Conservation (phyloP, 2,113 vertebrate species). For the Heterochromis multidens region DNA sequence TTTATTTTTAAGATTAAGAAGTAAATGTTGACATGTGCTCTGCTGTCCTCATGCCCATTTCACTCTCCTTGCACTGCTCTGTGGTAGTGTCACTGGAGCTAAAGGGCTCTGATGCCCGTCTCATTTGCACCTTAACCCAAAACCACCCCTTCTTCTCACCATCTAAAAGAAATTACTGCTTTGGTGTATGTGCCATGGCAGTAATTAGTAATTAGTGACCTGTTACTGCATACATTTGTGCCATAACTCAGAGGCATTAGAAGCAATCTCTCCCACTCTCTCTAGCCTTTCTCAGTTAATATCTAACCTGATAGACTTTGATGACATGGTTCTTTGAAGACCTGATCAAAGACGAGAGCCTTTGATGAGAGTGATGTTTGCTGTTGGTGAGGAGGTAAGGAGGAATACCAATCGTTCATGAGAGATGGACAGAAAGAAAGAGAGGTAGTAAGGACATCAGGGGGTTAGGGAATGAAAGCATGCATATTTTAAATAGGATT, state of each 20-base stretch:
- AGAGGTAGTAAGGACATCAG: background rate
- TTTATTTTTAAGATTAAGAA: background rate
- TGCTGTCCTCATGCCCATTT: background rate
- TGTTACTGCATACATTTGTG: slow-evolving; percentile 44
- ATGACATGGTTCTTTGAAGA: slow-evolving; percentile 72
- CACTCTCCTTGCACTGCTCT: background rate
- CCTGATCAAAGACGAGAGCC: slow-evolving; percentile 66
- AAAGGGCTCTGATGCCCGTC: slow-evolving; percentile 2
- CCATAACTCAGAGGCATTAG: slow-evolving; percentile 45
- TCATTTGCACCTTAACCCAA: background rate
- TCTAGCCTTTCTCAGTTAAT: slow-evolving; percentile 41
- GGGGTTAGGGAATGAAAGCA: background rate
- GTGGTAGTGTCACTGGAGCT: background rate
- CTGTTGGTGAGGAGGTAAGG: slow-evolving; percentile 60
- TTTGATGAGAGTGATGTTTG: slow-evolving; percentile 72
- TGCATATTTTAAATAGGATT: background rate
- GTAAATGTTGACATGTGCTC: background rate
- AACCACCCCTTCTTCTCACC: background rate
- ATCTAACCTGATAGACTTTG: slow-evolving; percentile 71
- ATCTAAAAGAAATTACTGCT: background rate
- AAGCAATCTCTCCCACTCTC: slow-evolving; percentile 14
- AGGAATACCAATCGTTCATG: slow-evolving; percentile 63
- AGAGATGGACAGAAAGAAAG: slow-evolving; percentile 4
- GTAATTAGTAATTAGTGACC: slow-evolving; percentile 73
- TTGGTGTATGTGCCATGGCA: slow-evolving; percentile 4